Base-by-base conservation (phyloP, 2,113 vertebrate species). In the Crocuta crocuta region DNA sequence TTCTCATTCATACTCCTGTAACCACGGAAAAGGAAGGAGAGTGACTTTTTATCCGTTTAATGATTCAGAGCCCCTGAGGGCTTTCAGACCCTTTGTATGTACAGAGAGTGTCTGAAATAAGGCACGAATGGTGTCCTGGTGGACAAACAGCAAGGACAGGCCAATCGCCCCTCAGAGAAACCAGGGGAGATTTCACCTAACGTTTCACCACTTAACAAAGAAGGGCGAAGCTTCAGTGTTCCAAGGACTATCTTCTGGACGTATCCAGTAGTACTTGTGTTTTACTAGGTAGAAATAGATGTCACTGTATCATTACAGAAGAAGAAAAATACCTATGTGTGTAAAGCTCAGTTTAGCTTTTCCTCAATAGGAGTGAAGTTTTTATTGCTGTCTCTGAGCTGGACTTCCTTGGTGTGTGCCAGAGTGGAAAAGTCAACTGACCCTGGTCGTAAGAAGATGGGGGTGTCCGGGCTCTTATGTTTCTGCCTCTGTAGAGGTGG, bases 41-140 rank as follows among this genome's bases (percentile, higher is more conserved):
- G 39, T 33, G 53, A 78, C 5, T 58, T 88, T 79, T 88, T 78
- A 70, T 83, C 21, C 17, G 74, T 58, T 95, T 81, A 88, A 81
- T 84, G 79, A 80, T n/a, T 88, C 43, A 15, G 79, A 80, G 45
- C 8, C 61, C 10, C 21, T 0, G 1, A 5, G 31, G 50, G 15
- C 68, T 17, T 83, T 81, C 76, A 82, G 61, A 70, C 26, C 58
- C 12, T 61, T 89, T 80, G 10, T 61, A 78, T 80, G 13, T 10
- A 45, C 31, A 55, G 23, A 95, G n/a, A 79, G 61, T 35, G 23
- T 91, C 76, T 95, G 63, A 89, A 94, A 91, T 17, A 91, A 85
- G 85, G 33, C 15, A 31, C 53, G 23, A 74, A 39, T 35, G 74
- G 39, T 73, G 13, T 71, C n/a, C 19, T 53, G 13, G 71, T 24